phyloP scores from a whole-genome alignment of 2,113 vertebrate genomes.

The Callipepla californica region DNA sequence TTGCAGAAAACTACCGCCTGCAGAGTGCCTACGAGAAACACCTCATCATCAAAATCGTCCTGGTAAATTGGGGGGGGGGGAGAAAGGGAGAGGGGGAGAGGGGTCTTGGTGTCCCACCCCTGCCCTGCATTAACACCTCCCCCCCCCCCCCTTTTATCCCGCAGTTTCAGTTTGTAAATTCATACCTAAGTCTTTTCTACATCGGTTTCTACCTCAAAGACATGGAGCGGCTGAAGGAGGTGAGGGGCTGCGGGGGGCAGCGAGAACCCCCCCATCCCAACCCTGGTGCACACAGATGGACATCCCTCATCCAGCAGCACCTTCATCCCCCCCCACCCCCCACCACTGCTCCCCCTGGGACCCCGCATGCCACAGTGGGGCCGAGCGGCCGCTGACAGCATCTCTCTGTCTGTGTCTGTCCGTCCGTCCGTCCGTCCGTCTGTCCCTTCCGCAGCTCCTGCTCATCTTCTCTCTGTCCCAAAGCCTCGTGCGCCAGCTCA shows the following conservation, averaged over 20 bases:
- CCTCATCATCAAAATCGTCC: slow-evolving; percentile 98
- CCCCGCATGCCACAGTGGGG: background rate
- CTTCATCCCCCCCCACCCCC: background rate
- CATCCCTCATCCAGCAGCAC: background rate
- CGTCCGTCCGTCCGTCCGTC: slow-evolving; percentile 31
- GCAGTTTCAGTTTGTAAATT: slow-evolving; percentile 99
- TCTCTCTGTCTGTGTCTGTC: slow-evolving; percentile 30
- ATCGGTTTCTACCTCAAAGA: slow-evolving; percentile 99
- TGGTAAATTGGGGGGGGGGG: slow-evolving; percentile 83
- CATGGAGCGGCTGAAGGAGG: slow-evolving; percentile 98
- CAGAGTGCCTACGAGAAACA: slow-evolving; percentile 99
- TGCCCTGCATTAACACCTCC: fast-evolving
- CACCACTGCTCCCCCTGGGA: background rate
- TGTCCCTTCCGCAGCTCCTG: slow-evolving; percentile 82
- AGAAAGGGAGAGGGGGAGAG: too few species aligned
- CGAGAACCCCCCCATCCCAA: background rate
- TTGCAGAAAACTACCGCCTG: slow-evolving; percentile 94
- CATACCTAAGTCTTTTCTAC: slow-evolving; percentile 99
- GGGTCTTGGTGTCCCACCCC: too few species aligned
- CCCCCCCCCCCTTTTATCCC: background rate
- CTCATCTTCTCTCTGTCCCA: slow-evolving; percentile 87
- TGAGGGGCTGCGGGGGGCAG: slow-evolving; percentile 53
- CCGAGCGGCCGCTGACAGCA: background rate
- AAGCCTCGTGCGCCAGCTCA: slow-evolving; percentile 88
- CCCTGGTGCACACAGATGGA: background rate